Evolutionary conservation across 2,888 invertebrate genomes (phyloP).

Genomic region (Craniophora ligustri): DNA sequence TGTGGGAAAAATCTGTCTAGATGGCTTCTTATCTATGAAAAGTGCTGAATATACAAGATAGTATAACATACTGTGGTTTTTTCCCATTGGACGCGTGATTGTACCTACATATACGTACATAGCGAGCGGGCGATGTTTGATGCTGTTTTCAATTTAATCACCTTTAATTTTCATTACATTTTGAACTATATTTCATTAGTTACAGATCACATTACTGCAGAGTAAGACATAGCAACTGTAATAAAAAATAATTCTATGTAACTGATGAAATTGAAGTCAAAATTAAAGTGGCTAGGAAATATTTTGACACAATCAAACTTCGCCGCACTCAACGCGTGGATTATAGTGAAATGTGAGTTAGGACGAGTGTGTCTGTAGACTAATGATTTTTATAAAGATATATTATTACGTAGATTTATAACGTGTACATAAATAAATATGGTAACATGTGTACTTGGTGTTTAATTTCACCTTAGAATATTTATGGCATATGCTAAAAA

Average conservation of each 20-base stretch:
- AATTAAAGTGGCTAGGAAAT: no score
- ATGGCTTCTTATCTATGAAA: slow-evolving; percentile 7
- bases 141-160: slow-evolving; percentile 1
- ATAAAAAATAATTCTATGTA: no score
- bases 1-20: slow-evolving; percentile 58
- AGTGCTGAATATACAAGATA: slow-evolving; percentile 8
- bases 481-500: no score
- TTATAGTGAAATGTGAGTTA: slow-evolving; percentile 42
- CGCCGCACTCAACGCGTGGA: slow-evolving; percentile 13
- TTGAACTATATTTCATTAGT: not conserved
- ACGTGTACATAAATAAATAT: slow-evolving; percentile 77
- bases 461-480: slow-evolving; percentile 54
- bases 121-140: slow-evolving; percentile 16
- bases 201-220: not conserved
- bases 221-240: no score
- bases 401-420: slow-evolving; percentile 68
- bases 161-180: not conserved
- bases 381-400: slow-evolving; percentile 71
- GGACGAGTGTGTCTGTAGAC: slow-evolving; percentile 57
- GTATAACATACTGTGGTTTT: slow-evolving; percentile 42
- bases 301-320: not conserved
- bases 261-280: no score
- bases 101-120: slow-evolving; percentile 42
- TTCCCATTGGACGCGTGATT: slow-evolving; percentile 43
- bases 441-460: slow-evolving; percentile 67